phyloP scores from a whole-genome alignment of 2,888 invertebrate genomes.

The Acleris cristana region DNA sequence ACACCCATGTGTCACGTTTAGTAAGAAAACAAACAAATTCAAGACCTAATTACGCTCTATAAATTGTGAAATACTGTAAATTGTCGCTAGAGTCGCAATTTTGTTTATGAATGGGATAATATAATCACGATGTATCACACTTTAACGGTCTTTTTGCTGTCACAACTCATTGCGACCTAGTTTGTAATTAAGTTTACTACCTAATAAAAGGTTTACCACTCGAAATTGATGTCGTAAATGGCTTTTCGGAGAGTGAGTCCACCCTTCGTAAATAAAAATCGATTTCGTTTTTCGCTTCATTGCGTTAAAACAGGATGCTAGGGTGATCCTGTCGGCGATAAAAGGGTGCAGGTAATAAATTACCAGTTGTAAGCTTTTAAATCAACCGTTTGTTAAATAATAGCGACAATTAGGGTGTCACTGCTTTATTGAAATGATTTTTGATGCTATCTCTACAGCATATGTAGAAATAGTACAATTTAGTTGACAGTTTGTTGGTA shows the following conservation, averaged over 20 bases:
- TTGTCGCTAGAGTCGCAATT: neutral
- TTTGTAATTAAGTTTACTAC: conserved; percentile 22
- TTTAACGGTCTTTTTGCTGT: conserved; percentile 37
- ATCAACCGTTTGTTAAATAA: conserved; percentile 29
- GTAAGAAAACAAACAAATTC: neutral
- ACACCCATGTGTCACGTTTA: conserved; percentile 31
- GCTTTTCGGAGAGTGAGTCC: conserved; percentile 2
- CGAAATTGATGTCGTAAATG: conserved; percentile 31
- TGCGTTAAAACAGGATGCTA: conserved; percentile 37
- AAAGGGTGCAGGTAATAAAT: conserved; percentile 31
- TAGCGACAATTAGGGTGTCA: conserved; percentile 34
- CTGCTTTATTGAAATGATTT: conserved; percentile 9
- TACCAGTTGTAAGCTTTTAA: conserved; percentile 32
- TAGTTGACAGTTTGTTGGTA: neutral
- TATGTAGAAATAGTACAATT: neutral
- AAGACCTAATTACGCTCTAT: conserved; percentile 8
- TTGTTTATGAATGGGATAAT: neutral
- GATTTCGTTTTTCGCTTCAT: conserved; percentile 38
- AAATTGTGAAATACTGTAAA: neutral
- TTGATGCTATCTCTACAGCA: neutral
- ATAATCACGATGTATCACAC: conserved; percentile 33
- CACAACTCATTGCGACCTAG: conserved; percentile 38
- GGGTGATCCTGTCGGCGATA: conserved; percentile 24
- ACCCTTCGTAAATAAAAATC: conserved; percentile 28
- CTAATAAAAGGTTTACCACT: conserved; percentile 35